Base-by-base conservation (phyloP, 2,797 vertebrate species). In the Sardinella longiceps region DNA sequence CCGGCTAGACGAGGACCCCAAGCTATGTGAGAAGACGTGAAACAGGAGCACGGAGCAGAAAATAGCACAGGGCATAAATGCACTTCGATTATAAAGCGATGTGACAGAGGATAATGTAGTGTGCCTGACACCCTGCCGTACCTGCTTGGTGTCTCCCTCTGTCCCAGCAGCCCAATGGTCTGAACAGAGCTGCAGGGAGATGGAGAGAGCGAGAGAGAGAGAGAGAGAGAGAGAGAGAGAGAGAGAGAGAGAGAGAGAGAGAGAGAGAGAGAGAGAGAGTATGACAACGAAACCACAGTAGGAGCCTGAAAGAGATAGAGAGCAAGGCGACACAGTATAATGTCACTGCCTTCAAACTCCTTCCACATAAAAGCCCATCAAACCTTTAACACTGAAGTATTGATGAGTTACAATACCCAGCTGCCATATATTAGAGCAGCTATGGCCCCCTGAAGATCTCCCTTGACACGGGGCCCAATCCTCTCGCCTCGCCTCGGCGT, bases 261-360 rank as follows among this genome's bases (percentile, higher is more conserved):
- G 25, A 63, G 15, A 89, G 63, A 81, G 89, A 90, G 88, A 91
- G 88, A 88, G 83, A 81, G 45, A n/a, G 14, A 12, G 30, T 20
- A 50, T 15, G 25, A 2, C 4, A 53, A 70, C 15, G 33, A 23
- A 43, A n/a, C n/a, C n/a, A n/a, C n/a, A 23, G 37, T 77, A 84
- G 81, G 39, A 70, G 81, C 80, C 82, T 87, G 86, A 85, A 81
- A 37, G 74, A 88, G 85, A 83, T 53, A 53, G 82, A 58, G 53
- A 58, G 53, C 82, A 82, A 43, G 50, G 50, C 5, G 66, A 77
- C 66, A 70, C 80, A 82, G 70, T 60, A 46, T 50, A 28, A 66
- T 58, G 33, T 30, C 60, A 53, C 85, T 53, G 81, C 50, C 53
- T 83, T 83, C 28, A 50, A 74, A 39, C 74, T 39, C 66, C 48